Base-by-base conservation (phyloP, 2,113 vertebrate genomes). In the Gavia stellata region DNA sequence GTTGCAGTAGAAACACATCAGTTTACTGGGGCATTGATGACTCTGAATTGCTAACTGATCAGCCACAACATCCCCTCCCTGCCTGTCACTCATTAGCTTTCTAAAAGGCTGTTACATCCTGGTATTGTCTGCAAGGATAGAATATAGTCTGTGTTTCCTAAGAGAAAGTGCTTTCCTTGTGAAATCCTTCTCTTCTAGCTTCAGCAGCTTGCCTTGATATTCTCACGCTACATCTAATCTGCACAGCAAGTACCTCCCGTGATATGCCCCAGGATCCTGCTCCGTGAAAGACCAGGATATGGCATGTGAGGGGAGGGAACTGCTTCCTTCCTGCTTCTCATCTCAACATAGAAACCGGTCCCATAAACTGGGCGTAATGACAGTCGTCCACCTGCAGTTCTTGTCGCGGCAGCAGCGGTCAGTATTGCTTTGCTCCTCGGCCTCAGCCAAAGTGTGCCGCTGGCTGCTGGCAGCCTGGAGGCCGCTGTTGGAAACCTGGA, bases 391-490 rank as follows among this genome's bases (percentile, higher is more conserved):
- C 65, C n/a, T 49, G 72, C 81, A 16, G 26, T 31, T 55, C 13
- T 47, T 44, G 21, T 55, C 2, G 1, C 0, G 6, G 19, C 61
- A 52, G 52, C 67, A 38, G 24, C 3, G 1, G 28, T 31, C 3
- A 0, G 10, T 29, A 14, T 26, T 31, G 25, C 36, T 38, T 18
- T 53, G 44, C n/a, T 77, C 61, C 72, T 65, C 7, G 2, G 26
- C 42, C 42, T 29, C 29, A 25, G 53, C 42, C 38, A 12, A 52
- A 53, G n/a, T 4, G 4, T 33, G 80, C 24, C 0, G 17, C 53
- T 58, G 58, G 44, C 36, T 36, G 49, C 70, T 66, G 59, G 40
- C 53, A 49, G 2, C 19, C 42, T 17, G 33, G 45, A 38, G 29
- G 12, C 33, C 53, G 65, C 40, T 36, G 34, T 23, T 5, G 4